Conservation (phyloP, 1,140 invertebrate species). For the Dreissena polymorpha region DNA sequence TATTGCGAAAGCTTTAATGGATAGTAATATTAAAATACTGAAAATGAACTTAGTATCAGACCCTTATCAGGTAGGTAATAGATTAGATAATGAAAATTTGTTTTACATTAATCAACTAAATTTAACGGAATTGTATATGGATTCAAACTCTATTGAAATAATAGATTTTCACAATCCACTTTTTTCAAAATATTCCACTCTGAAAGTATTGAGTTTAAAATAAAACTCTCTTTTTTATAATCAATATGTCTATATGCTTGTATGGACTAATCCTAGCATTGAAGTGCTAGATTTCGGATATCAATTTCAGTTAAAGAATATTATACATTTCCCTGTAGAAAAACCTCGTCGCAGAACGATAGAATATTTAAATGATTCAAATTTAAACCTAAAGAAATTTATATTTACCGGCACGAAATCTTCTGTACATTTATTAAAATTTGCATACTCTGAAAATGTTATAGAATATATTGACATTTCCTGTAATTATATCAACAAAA, state of each 20-base stretch:
- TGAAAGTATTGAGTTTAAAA: constrained; percentile 17
- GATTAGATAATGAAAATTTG: background rate
- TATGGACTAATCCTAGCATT: constrained; percentile 21
- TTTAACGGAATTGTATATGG: constrained; percentile 35
- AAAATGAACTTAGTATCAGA: constrained; percentile 24
- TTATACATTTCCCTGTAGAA: background rate
- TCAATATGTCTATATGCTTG: background rate
- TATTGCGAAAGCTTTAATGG: constrained; percentile 4
- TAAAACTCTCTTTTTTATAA: constrained; percentile 8
- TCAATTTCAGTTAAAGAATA: background rate
- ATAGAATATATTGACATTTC: constrained; percentile 35
- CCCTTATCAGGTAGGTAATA: constrained; percentile 8
- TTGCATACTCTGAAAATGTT: constrained; percentile 7
- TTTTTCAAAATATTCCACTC: background rate
- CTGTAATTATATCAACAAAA: constrained; percentile 20
- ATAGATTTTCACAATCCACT: constrained; percentile 17
- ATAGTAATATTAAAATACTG: constrained; percentile 11
- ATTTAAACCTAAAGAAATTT: constrained; percentile 15
- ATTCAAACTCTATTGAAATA: constrained; percentile 32
- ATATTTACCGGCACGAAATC: constrained; percentile 29
- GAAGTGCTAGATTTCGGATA: constrained; percentile 24
- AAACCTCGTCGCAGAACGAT: background rate
- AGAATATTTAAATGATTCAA: background rate
- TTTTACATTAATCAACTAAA: constrained; percentile 8
- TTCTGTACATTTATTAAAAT: background rate